Evolutionary conservation across 1,140 invertebrate species (phyloP).

Genomic region (Heliconius hewitsoni): DNA sequence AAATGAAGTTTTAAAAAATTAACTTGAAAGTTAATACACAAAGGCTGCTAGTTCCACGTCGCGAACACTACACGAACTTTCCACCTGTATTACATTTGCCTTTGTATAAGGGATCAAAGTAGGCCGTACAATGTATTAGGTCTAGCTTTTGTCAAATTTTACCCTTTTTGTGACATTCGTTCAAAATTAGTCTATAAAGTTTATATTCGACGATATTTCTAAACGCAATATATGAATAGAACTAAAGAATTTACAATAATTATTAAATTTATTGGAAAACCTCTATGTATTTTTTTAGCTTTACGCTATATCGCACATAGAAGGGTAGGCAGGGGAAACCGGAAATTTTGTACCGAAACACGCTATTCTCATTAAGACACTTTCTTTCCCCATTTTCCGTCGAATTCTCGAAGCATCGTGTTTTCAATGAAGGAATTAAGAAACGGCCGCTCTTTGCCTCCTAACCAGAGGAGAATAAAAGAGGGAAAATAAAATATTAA

Average conservation of each 20-base stretch:
- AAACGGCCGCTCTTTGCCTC: no score
- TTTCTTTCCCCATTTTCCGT: no score
- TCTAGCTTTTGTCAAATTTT: constrained; percentile 28
- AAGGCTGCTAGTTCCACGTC: constrained; percentile 16
- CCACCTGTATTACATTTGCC: constrained; percentile 20
- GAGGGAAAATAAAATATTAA: no score
- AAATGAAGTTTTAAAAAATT: constrained; percentile 2
- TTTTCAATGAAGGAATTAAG: no score
- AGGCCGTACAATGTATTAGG: constrained; percentile 26
- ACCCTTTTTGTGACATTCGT: not conserved
- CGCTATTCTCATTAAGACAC: no score
- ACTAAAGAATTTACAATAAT: not conserved
- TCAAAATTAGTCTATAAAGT: constrained; percentile 6
- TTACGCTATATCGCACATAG: no score
- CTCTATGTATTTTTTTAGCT: not conserved
- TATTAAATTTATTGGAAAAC: not conserved
- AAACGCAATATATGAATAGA: not conserved
- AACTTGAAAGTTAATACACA: constrained; percentile 9
- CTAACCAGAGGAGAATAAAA: no score
- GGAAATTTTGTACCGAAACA: no score
- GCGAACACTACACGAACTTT: constrained; percentile 22
- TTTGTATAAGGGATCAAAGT: constrained; percentile 24
- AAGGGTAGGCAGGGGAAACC: no score
- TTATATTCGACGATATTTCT: not conserved
- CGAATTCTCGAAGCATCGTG: no score